Percentiles rank a stretch among this genome's conserved stretches.
These are phyloP conservation scores for Andricus quercusramuli DNA, from an alignment of 2,888 invertebrate genomes.

Conservation along the genomic window DNA sequence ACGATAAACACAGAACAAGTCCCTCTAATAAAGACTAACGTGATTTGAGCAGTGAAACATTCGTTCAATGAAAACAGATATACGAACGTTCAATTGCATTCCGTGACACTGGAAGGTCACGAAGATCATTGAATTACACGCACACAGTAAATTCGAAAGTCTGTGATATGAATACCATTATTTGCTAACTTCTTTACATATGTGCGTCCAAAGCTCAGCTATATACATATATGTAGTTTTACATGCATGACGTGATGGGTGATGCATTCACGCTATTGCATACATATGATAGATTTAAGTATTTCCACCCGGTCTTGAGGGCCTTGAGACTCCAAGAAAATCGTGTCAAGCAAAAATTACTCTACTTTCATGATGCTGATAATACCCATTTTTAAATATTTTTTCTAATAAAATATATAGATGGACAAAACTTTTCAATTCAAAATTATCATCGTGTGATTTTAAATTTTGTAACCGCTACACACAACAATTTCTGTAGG, in stretches of 20 bases:
- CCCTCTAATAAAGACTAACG: slow-evolving; percentile 18
- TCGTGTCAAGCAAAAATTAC: no score
- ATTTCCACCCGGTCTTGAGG: not conserved
- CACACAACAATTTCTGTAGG: no score
- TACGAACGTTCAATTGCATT: slow-evolving; percentile 1
- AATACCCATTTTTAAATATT: no score
- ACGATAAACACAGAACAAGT: slow-evolving; percentile 10
- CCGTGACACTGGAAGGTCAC: slow-evolving; percentile 29
- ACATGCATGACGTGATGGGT: not conserved
- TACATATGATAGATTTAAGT: slow-evolving; percentile 1
- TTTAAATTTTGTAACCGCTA: no score
- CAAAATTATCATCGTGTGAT: no score
- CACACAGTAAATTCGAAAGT: slow-evolving; percentile 8
- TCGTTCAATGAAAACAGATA: slow-evolving; percentile 26
- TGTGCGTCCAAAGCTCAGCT: slow-evolving; percentile 19
- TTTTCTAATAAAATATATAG: no score
- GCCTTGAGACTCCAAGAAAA: not conserved
- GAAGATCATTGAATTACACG: slow-evolving; percentile 35
- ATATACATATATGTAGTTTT: not conserved
- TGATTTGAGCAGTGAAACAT: slow-evolving; percentile 17
- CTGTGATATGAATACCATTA: slow-evolving; percentile 25
- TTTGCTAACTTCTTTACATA: not conserved
- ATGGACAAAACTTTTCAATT: no score
- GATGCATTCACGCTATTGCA: not conserved
- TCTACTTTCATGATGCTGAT: no score